Evolutionary conservation across 2,113 vertebrate genomes (phyloP).

Genomic region (Microcebus griseorufus): DNA sequence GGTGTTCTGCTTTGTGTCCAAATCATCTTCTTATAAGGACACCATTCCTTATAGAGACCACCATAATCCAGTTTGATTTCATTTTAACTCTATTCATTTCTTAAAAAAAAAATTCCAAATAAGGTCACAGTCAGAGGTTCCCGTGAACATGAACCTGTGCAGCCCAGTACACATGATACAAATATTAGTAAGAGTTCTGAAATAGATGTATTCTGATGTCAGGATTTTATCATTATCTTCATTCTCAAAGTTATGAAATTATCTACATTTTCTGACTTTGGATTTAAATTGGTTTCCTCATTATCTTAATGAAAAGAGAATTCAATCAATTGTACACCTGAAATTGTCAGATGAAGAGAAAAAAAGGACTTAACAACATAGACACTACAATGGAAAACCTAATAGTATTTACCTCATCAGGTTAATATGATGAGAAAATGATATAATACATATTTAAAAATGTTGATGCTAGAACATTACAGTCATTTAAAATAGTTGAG

Average conservation of each 20-base stretch:
- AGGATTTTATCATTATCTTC: background rate
- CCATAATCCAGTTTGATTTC: background rate
- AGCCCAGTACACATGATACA: background rate
- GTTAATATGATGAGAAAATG: background rate
- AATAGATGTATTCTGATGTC: background rate
- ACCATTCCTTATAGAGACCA: background rate
- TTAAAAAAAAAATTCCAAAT: background rate
- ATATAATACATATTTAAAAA: background rate
- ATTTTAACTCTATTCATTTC: background rate
- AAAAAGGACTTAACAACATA: background rate
- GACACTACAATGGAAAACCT: background rate
- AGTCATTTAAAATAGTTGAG: background rate
- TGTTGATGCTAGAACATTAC: background rate
- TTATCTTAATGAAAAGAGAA: background rate
- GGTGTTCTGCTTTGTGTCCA: background rate
- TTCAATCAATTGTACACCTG: background rate
- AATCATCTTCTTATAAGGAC: background rate
- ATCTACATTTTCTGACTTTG: background rate
- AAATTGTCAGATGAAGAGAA: background rate
- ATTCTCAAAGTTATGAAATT: background rate
- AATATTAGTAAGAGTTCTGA: background rate
- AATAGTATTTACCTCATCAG: too few relatives aligned
- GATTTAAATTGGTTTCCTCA: background rate
- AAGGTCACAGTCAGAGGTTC: background rate
- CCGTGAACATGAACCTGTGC: background rate